These are phyloP conservation scores for Cathartes aura DNA, from an alignment of 2,113 vertebrate genomes.

Conservation along the genomic window DNA sequence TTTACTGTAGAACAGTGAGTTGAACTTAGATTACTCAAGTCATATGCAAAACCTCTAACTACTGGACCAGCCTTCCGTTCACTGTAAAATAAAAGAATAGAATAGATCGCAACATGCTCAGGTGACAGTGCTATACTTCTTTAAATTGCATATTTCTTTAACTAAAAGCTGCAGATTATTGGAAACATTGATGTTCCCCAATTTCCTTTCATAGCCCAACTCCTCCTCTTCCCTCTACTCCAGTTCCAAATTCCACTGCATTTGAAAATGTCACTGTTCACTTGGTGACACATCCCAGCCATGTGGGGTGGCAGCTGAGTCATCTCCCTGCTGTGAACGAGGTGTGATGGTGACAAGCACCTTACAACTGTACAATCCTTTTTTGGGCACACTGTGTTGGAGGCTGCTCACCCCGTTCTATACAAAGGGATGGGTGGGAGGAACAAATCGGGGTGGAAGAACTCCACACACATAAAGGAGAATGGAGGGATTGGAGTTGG, in stretches of 20 bases:
- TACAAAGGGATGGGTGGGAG: constrained; percentile 60
- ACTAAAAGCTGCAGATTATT: neutral
- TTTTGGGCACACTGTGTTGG: constrained; percentile 54
- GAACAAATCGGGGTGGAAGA: constrained; percentile 18
- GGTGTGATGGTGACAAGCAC: constrained; percentile 42
- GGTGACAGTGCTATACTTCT: neutral
- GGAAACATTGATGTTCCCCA: neutral
- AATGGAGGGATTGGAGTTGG: constrained; percentile 15
- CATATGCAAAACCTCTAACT: neutral
- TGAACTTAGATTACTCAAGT: neutral
- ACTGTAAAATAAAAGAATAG: neutral
- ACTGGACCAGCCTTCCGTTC: neutral
- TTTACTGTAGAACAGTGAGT: neutral
- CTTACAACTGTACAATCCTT: constrained; percentile 52
- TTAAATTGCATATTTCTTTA: neutral
- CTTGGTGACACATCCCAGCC: constrained; percentile 64
- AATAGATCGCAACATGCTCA: neutral
- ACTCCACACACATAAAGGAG: neutral
- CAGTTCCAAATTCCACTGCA: neutral
- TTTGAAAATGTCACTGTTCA: constrained; percentile 28
- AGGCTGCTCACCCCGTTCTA: neutral
- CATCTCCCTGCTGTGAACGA: constrained; percentile 41
- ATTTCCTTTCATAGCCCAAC: neutral
- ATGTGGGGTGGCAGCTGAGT: constrained; percentile 56
- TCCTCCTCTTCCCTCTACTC: neutral